Evolutionary conservation across 2,888 invertebrate species (phyloP), one percentile per base, ranked within the genome.

Genomic region (Sphaerophoria rueppellii): DNA sequence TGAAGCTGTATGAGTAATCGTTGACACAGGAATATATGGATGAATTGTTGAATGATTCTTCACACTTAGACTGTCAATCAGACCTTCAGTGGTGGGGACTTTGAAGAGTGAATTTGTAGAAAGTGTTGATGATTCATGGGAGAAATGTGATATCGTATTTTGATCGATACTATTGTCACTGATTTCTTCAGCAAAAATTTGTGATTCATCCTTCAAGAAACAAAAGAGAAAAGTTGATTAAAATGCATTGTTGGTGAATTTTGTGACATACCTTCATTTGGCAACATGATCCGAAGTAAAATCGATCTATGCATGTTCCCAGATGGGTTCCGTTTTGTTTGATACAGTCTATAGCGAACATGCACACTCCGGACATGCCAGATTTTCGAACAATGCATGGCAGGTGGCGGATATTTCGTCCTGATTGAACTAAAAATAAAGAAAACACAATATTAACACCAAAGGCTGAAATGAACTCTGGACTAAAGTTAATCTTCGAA

Each of bases 211-310:
- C 90, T 90, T 58, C 9, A 37, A 2, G 4, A 50, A 35, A 9
- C 2, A 7, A 9, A 32, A 67, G 5, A 6, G 11, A 34, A 37
- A 48, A 70, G 6, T 14, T 43, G 34, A 58, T 40, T 34, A 55
- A 11, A 5, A 1, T 55, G 37, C 0, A 24, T 24, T 48, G 35
- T 11, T 60, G 1, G 6, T n/a, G 4, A 12, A 1, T 43, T 5
- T 43, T 11, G 4, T 1, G 1, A 87, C 88, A 88, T 87, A 91
- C 92, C 87, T 95, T 94, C 75, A 97, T 93, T 89, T 95, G 96
- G 90, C 98, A 98, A 90, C 98, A 98, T 43, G 97, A 97, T 72
- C 98, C 98, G 90, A 98, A 98, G 92, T 97, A 98, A 91, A 98
- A 98, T 87, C 97, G 94, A 92, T 98, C 98, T 89, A 98, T 97